Conservation (phyloP, 2,797 vertebrate species). For the Platalea minor region DNA sequence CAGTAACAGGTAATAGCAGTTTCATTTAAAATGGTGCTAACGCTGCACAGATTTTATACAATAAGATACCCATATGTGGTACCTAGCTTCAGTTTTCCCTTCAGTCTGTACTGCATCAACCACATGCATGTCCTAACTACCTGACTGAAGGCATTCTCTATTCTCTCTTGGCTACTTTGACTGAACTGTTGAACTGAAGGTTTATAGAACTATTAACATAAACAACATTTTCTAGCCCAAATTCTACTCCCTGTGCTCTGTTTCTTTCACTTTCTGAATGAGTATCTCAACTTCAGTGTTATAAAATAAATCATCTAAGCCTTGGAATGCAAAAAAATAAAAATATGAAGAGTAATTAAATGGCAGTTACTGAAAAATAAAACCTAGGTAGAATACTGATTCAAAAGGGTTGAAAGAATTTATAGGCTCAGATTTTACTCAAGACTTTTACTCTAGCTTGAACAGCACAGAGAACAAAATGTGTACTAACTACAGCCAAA, state of each 20-base stretch:
- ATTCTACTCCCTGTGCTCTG: neutral
- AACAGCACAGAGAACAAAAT: neutral
- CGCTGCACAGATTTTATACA: neutral
- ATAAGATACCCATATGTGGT: neutral
- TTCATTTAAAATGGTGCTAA: neutral
- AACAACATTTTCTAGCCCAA: neutral
- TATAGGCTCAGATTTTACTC: neutral
- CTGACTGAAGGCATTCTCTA: neutral
- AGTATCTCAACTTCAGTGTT: neutral
- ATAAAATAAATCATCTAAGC: neutral
- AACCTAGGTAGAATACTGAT: neutral
- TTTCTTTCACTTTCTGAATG: neutral
- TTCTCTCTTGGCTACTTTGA: neutral
- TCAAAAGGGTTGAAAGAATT: neutral
- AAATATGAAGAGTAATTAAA: neutral
- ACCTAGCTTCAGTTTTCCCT: neutral
- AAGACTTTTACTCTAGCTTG: neutral
- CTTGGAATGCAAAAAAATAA: neutral
- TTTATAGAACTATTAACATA: neutral
- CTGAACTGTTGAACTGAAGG: neutral
- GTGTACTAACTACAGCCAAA: neutral
- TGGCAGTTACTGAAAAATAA: neutral
- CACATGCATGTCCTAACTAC: neutral
- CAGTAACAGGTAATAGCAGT: neutral
- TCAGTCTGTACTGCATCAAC: neutral